Evolutionary conservation across 2,797 vertebrate species (phyloP).

Genomic region (Melanotaenia parkinsoni): DNA sequence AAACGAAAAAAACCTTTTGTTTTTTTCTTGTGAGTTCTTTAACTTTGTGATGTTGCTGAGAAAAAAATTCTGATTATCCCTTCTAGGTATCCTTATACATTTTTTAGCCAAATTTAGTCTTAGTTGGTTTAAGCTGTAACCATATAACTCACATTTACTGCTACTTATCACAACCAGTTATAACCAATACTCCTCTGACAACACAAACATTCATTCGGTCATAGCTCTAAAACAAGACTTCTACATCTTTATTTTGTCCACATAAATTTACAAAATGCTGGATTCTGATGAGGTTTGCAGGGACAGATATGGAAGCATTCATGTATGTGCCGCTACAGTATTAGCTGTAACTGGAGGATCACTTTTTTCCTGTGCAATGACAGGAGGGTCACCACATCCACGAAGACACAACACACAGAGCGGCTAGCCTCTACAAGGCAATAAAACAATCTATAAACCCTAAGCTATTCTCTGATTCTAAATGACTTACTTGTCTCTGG

Average conservation of each 20-base stretch:
- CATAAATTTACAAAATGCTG: conserved; percentile 9
- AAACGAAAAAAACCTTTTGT: neutral
- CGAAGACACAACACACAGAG: conserved; percentile 18
- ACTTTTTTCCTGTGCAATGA: neutral
- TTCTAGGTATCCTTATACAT: neutral
- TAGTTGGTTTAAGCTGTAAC: neutral
- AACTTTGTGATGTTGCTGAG: no score
- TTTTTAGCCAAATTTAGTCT: neutral
- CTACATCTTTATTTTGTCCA: conserved; percentile 3
- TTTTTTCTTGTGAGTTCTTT: neutral
- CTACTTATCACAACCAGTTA: neutral
- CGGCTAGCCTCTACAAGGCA: conserved; percentile 10
- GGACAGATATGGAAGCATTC: conserved; percentile 4
- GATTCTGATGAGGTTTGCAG: neutral
- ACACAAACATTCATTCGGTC: neutral
- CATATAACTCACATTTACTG: neutral
- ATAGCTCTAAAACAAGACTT: neutral
- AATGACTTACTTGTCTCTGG: conserved; percentile 71
- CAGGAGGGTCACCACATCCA: conserved; percentile 5
- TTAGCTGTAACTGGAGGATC: neutral
- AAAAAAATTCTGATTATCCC: neutral
- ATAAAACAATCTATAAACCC: conserved; percentile 8
- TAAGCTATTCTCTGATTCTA: conserved; percentile 9
- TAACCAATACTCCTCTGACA: neutral
- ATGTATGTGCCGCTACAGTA: conserved; percentile 2